Base-by-base conservation (phyloP, 2,888 invertebrate genomes). In the Argyresthia albistria region DNA sequence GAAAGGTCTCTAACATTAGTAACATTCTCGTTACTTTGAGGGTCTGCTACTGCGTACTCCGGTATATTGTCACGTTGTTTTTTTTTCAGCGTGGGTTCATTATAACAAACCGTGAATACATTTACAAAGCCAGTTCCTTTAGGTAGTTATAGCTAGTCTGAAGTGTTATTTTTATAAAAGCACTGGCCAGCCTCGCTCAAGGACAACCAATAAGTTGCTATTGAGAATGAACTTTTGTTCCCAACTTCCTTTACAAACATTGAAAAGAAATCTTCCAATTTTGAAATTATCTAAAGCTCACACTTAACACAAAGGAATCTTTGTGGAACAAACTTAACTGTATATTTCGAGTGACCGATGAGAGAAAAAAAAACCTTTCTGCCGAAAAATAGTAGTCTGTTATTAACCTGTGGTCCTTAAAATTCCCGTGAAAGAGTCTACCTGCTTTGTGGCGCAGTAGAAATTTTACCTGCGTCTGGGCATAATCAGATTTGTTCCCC, bases 371-470 rank as follows among this genome's bases (percentile, higher is more conserved):
- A 64, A 52, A 51, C 49, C 54, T 61, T 35, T 35, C 15, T 36
- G 51, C 45, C 51, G 61, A 61, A 60, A 61, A 58, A 60, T 48
- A 55, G 54, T 60, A 56, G 58, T 56, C 60, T 55, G 56, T 66
- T 66, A 69, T 66, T 70, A 67, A 63, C 54, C 60, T 46, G 53
- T 53, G 64, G 65, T 58, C 59, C 61, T 61, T 67, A 63, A 50
- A 73, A 70, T 74, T 77, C 71, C 70, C 73, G 73, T 69, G 76
- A 77, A 77, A 53, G 73, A 73, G 64, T 64, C 73, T 82, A 80
- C 81, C 82, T 80, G 79, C 68, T 58, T 14, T 59, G 43, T 53
- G 46, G 25, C 25, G 25, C 25, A 25, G 25, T 6, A 25, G 25
- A 25, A 25, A 9, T 15, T 10, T 35, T 51, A 37, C 55, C 50